These are phyloP conservation scores for Isichthys henryi DNA, from an alignment of 2,113 vertebrate species.

Conservation along the genomic window DNA sequence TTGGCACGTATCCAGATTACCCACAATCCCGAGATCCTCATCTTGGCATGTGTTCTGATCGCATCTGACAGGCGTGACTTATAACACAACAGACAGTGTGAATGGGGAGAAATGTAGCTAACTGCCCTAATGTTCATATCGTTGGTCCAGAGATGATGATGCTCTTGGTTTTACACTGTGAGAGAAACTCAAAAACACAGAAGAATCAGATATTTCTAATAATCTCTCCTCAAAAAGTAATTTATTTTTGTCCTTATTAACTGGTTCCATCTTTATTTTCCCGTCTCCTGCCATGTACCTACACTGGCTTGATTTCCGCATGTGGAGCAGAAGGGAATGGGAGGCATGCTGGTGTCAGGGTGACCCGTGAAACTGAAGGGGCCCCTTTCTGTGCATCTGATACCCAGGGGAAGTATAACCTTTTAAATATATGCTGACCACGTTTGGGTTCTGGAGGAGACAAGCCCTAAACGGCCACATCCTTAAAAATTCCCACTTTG, in stretches of 20 bases:
- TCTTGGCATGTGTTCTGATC: not conserved
- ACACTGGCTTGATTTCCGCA: not conserved
- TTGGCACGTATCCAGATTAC: not conserved
- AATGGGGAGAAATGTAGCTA: slow-evolving; percentile 20
- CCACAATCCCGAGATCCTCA: not conserved
- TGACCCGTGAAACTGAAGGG: not conserved
- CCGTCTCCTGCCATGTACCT: not conserved
- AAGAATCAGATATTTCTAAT: slow-evolving; percentile 34
- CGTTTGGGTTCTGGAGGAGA: not conserved
- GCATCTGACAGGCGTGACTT: not conserved
- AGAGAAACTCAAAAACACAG: slow-evolving; percentile 32
- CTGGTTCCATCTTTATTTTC: slow-evolving; percentile 34
- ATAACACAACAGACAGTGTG: not conserved
- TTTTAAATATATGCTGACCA: not conserved
- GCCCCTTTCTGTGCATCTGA: not conserved
- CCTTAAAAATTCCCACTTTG: slow-evolving; percentile 1
- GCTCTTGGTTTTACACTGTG: slow-evolving; percentile 27
- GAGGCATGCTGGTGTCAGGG: not conserved
- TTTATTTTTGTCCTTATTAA: slow-evolving; percentile 31
- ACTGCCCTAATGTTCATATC: slow-evolving; percentile 32
- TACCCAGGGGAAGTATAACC: not conserved
- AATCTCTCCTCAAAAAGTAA: slow-evolving; percentile 34
- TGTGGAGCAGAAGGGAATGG: not conserved
- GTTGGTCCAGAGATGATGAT: slow-evolving; percentile 29
- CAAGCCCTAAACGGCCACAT: not conserved